Evolutionary conservation across 2,113 vertebrate genomes (phyloP), one percentile per base, ranked within the genome.

Genomic region (Narcine bancroftii): DNA sequence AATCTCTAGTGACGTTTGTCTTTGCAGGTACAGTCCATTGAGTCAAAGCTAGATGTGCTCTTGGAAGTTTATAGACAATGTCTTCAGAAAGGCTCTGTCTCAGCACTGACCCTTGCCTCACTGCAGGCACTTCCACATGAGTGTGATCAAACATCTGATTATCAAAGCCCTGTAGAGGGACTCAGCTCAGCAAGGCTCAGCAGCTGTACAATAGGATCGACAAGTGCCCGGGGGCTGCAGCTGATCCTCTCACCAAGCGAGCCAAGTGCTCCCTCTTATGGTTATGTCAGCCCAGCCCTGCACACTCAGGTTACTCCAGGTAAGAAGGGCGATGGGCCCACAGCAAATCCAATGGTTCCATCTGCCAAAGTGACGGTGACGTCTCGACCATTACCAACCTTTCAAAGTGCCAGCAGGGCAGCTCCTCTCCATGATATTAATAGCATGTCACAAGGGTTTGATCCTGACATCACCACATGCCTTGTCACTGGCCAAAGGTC

Each of bases 31-130:
- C 97, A 99, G 95, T 99, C 98, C 56, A 99, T 99, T 42, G 98
- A 99, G 94, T 97, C 98, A 53, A 99, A 99, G 95, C 92, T 99
- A 92, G 98, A 99, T 95, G 98, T 97, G 60, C 96, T 99, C 9
- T 95, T 99, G 65, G 98, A 99, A 92, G 97, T 99, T 93, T 99
- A 99, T 92, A 97, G 98, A 11, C 98, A 99, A 94, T 97, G 98
- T 92, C 94, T 99, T 93, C 96, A 96, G 42, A 99, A 98, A 95
- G 97, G 98, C 93, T 97, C 98, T 0, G 96, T 97, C 1, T 97
- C 98, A 0, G 97, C 97, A 0, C 96, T 98, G 93, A 95, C 97
- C 0, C 95, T 99, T 93, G 97, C 98, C 93, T 98, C 98, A 0
- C 95, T 98, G 94, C 96, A 96, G 93, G 96, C 95, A 95, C 98